Conservation (phyloP, 1,140 invertebrate species). For the Potamilus streckersoni region DNA sequence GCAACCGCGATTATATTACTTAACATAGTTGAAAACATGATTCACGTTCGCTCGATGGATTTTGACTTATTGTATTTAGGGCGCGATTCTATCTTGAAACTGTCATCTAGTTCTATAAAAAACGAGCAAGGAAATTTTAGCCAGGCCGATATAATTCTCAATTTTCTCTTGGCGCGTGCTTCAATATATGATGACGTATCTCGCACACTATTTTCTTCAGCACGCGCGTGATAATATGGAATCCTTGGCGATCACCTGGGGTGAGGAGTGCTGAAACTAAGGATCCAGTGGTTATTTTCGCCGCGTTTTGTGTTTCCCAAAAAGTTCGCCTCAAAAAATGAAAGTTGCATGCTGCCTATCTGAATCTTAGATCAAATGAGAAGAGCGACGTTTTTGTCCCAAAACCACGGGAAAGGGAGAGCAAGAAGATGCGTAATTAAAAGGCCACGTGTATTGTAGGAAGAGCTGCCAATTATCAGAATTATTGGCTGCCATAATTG, state of each 20-base stretch:
- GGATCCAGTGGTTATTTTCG: too few species aligned
- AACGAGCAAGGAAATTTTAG: conserved; percentile 20
- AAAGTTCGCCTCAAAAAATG: too few species aligned
- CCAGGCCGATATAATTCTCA: conserved; percentile 20
- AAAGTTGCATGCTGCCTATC: too few species aligned
- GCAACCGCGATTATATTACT: conserved; percentile 24
- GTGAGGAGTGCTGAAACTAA: not conserved
- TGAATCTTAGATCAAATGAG: too few species aligned
- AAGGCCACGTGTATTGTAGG: too few species aligned
- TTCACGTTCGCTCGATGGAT: conserved; percentile 16
- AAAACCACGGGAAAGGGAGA: too few species aligned
- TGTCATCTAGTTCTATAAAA: conserved; percentile 26
- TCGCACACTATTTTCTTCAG: conserved; percentile 11
- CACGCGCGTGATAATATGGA: conserved; percentile 20
- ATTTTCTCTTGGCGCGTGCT: conserved; percentile 26
- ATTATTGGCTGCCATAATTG: too few species aligned
- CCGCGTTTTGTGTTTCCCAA: too few species aligned
- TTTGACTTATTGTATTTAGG: conserved; percentile 32
- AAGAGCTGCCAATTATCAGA: too few species aligned
- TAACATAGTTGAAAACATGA: not conserved
- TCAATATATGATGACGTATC: conserved; percentile 12
- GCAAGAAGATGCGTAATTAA: too few species aligned
- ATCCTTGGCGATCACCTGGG: conserved; percentile 19
- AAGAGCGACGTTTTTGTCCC: too few species aligned
- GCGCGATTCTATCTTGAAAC: conserved; percentile 13